A percentile compares a stretch with the other conserved stretches of the same genome.
Conservation (phyloP, 2,113 vertebrate genomes). For the Myxocyprinus asiaticus region DNA sequence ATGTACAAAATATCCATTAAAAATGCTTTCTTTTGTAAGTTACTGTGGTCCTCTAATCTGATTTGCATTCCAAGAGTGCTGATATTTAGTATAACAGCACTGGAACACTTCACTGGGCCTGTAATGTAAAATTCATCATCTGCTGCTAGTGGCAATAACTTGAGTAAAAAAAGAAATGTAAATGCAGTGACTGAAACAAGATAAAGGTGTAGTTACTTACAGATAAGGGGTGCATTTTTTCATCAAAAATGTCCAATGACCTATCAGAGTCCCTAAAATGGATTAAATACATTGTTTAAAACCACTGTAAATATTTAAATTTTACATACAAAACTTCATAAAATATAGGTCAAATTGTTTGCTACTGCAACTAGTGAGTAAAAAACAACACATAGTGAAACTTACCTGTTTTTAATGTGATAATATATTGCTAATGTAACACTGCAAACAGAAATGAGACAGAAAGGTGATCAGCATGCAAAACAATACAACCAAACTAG, state of each 20-base stretch:
- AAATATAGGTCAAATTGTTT: neutral
- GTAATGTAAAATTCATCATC: neutral
- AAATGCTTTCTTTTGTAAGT: no score
- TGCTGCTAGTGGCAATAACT: neutral
- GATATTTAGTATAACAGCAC: no score
- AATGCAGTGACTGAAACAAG: neutral
- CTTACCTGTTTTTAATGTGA: conserved; percentile 99
- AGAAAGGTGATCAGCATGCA: neutral
- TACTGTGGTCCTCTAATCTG: no score
- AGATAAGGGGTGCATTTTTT: conserved; percentile 96
- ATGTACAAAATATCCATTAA: no score
- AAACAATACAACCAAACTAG: no score
- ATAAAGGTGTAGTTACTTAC: conserved; percentile 68
- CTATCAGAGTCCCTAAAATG: conserved; percentile 87
- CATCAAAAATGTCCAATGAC: conserved; percentile 97
- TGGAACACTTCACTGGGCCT: no score
- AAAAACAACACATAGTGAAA: conserved; percentile 72
- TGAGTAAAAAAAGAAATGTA: neutral
- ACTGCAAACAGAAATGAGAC: conserved; percentile 74
- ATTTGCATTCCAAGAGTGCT: no score
- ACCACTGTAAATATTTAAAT: neutral
- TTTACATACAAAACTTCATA: neutral
- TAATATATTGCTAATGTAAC: conserved; percentile 99
- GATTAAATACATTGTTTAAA: neutral
- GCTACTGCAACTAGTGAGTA: neutral